These are phyloP conservation scores for Dipus sagitta DNA, from an alignment of 2,797 vertebrate species.

Conservation along the genomic window DNA sequence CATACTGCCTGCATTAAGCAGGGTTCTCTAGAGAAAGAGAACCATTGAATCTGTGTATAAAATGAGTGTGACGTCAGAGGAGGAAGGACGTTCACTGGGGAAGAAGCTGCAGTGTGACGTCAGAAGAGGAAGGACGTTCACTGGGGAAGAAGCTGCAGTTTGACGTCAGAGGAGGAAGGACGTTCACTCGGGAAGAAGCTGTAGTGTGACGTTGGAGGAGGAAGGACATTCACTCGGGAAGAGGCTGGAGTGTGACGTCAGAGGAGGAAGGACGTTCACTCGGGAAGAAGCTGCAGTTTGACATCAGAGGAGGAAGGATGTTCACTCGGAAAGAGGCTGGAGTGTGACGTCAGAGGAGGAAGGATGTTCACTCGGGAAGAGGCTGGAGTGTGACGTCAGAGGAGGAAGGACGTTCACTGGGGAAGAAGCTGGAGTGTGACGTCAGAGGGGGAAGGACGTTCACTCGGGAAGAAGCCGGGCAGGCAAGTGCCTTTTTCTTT, in stretches of 20 bases:
- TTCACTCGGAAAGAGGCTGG: too few species aligned
- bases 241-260: background rate
- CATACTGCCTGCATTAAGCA: background rate
- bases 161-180: too few species aligned
- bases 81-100: too few species aligned
- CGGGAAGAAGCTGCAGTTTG: background rate
- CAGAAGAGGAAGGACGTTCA: too few species aligned
- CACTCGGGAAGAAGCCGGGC: background rate
- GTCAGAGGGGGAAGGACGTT: background rate
- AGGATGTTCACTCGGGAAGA: too few species aligned
- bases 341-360: background rate
- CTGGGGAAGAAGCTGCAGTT: too few species aligned
- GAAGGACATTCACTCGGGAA: too few species aligned
- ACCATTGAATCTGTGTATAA: background rate
- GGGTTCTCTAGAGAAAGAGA: background rate
- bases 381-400: background rate
- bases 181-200: too few species aligned
- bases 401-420: background rate
- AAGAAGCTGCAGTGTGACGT: too few species aligned
- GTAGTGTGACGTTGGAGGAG: too few species aligned
- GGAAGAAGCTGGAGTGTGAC: background rate
- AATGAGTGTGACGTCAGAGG: background rate
- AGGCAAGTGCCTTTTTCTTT: fast-evolving
- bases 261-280: background rate
- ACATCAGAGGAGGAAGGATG: background rate